These are phyloP conservation scores for Procavia capensis DNA, from an alignment of 2,113 vertebrate genomes.

Conservation along the genomic window DNA sequence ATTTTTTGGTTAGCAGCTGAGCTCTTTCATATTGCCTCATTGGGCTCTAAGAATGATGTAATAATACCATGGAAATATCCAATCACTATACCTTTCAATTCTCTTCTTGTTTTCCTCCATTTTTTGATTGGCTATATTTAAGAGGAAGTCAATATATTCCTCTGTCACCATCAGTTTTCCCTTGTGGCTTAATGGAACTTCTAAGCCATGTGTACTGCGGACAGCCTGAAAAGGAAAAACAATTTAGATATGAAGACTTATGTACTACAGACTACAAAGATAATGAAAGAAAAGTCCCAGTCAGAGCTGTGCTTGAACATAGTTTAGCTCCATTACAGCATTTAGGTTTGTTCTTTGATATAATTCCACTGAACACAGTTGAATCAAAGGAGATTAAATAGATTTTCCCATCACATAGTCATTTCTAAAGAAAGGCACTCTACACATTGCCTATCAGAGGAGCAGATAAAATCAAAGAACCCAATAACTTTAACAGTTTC, in stretches of 20 bases:
- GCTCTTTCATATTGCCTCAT: too few species aligned
- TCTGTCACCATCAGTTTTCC: constrained; percentile 91
- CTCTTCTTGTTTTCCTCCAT: constrained; percentile 94
- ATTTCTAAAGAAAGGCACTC: constrained; percentile 47
- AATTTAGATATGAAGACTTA: background rate
- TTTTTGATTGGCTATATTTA: constrained; percentile 93
- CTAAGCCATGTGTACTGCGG: constrained; percentile 95
- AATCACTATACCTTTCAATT: constrained; percentile 91
- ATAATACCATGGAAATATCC: background rate
- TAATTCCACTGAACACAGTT: constrained; percentile 39
- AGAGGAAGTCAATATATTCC: constrained; percentile 93
- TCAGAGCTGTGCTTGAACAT: background rate
- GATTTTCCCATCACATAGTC: background rate
- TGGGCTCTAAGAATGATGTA: background rate
- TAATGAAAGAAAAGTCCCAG: background rate
- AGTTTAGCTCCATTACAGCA: background rate
- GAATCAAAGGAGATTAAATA: constrained; percentile 36
- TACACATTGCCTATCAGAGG: constrained; percentile 22
- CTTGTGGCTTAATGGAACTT: constrained; percentile 93
- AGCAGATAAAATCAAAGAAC: constrained; percentile 26
- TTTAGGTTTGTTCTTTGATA: background rate
- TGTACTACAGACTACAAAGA: background rate
- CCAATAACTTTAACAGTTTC: constrained; percentile 51
- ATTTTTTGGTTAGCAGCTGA: too few species aligned
- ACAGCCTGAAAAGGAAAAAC: constrained; percentile 89